These are phyloP conservation scores for Andrena flavipes DNA, from an alignment of 2,888 invertebrate species.

Conservation along the genomic window DNA sequence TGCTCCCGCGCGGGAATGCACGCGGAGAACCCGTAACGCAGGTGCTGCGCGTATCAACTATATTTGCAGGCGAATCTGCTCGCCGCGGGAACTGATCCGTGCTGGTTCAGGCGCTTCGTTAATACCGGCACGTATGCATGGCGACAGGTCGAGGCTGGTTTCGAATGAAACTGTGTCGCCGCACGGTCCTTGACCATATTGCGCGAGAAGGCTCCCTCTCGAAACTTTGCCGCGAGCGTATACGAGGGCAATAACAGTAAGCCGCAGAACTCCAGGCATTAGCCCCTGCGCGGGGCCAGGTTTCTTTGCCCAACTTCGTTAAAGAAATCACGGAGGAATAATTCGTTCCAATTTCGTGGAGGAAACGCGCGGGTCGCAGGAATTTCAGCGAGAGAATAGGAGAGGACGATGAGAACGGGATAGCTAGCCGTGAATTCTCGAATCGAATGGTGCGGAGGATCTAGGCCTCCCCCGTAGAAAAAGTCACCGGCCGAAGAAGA, in stretches of 20 bases:
- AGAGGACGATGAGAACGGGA: not conserved
- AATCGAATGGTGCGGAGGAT: not conserved
- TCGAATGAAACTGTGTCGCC: too few relatives aligned
- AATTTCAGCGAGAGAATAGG: not conserved
- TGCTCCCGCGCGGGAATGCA: not conserved
- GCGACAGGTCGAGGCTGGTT: too few relatives aligned
- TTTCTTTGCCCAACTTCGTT: too few relatives aligned
- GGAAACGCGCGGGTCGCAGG: not conserved
- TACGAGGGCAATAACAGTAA: too few relatives aligned
- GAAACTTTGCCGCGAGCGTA: not conserved
- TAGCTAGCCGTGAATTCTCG: slow-evolving; percentile 13
- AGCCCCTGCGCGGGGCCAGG: too few relatives aligned
- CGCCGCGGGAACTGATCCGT: not conserved
- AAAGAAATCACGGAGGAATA: too few relatives aligned
- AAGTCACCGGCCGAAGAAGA: slow-evolving; percentile 51
- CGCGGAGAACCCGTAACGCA: not conserved
- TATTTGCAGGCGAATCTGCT: not conserved
- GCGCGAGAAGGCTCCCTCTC: too few relatives aligned
- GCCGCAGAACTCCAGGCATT: too few relatives aligned
- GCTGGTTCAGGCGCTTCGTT: not conserved
- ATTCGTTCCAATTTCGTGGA: too few relatives aligned
- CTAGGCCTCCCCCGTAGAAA: slow-evolving; percentile 28
- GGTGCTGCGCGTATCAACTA: slow-evolving; percentile 3
- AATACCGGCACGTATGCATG: too few relatives aligned
- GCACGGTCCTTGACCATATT: too few relatives aligned